These are phyloP conservation scores for Pollenia amentaria DNA, from an alignment of 2,888 invertebrate genomes.

Conservation along the genomic window DNA sequence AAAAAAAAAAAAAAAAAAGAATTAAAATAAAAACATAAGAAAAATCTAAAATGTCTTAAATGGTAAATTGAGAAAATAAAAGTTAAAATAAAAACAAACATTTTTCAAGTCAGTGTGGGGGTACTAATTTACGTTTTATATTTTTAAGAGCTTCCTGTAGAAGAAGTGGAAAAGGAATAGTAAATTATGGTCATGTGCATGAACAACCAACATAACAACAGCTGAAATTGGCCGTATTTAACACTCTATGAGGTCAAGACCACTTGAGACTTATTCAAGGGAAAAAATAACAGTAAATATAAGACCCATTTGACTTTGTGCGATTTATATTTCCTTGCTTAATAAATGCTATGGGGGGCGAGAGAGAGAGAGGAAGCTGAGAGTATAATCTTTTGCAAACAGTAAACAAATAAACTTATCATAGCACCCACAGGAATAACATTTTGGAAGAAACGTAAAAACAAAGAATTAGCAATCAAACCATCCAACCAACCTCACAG, in stretches of 20 bases:
- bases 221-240: conserved; percentile 54
- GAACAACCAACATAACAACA: conserved; percentile 5
- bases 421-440: conserved; percentile 63
- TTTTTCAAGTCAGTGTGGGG: background rate
- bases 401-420: conserved; percentile 67
- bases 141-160: background rate
- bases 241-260: conserved; percentile 45
- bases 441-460: background rate
- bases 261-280: conserved; percentile 43
- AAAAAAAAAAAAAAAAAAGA: conserved; percentile 8
- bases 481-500: background rate
- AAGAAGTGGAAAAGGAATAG: background rate
- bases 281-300: background rate
- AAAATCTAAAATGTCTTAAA: conserved; percentile 17
- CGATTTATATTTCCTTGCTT: background rate
- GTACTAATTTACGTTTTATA: conserved; percentile 13
- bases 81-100: conserved; percentile 6
- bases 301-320: background rate
- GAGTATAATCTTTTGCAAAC: conserved; percentile 53
- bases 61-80: conserved; percentile 12
- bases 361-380: background rate
- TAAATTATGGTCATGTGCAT: conserved; percentile 42
- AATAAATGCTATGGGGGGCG: background rate
- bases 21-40: background rate
- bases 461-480: conserved; percentile 49